phyloP scores from a whole-genome alignment of 2,888 invertebrate species.

The Plagiodera versicolora region DNA sequence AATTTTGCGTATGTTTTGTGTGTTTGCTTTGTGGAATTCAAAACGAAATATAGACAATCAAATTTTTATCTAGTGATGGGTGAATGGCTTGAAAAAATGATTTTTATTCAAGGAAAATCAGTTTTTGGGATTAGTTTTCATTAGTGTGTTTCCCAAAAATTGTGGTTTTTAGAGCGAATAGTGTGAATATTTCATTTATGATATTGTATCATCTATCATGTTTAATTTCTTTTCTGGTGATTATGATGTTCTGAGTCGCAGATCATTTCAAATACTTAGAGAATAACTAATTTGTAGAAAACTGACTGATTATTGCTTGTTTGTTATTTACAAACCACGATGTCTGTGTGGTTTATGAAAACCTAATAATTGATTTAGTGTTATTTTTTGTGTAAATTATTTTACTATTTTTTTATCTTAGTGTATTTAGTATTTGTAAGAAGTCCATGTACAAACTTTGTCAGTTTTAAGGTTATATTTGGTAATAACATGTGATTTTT shows the following conservation, averaged over 20 bases:
- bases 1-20: no score
- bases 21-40: no score
- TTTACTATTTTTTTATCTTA: slow-evolving; percentile 35
- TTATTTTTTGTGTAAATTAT: slow-evolving; percentile 37
- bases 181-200: slow-evolving; percentile 25
- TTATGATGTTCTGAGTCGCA: slow-evolving; percentile 24
- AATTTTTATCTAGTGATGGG: not conserved
- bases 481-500: slow-evolving; percentile 44
- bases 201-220: slow-evolving; percentile 18
- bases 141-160: not conserved
- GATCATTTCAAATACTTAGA: slow-evolving; percentile 29
- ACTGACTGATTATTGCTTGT: slow-evolving; percentile 33
- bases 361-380: slow-evolving; percentile 30
- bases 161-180: slow-evolving; percentile 25
- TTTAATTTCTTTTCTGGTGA: slow-evolving; percentile 15
- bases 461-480: slow-evolving; percentile 42
- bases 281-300: slow-evolving; percentile 30
- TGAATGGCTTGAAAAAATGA: slow-evolving; percentile 2
- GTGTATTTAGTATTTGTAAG: slow-evolving; percentile 35
- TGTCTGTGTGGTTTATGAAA: slow-evolving; percentile 20
- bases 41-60: slow-evolving; percentile 10
- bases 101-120: not conserved
- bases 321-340: slow-evolving; percentile 31
- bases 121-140: slow-evolving; percentile 4
- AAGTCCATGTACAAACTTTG: slow-evolving; percentile 47